These are phyloP conservation scores for Etia nguti DNA, from an alignment of 2,113 vertebrate species.

Conservation along the genomic window DNA sequence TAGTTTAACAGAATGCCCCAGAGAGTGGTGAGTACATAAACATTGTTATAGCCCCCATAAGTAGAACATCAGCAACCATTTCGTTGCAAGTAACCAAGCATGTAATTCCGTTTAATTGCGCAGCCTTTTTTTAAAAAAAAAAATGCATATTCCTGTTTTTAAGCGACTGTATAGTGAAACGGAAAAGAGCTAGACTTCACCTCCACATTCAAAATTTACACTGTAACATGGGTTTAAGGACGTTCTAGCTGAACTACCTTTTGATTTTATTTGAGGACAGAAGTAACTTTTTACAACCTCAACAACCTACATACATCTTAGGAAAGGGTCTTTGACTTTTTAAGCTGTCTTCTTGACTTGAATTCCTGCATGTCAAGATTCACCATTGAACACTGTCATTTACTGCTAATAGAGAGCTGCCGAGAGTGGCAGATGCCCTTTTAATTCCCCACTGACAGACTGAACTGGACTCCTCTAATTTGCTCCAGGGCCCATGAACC, in stretches of 20 bases:
- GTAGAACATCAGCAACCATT: not conserved
- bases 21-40: not conserved
- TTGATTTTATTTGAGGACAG: not conserved
- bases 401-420: conserved; percentile 77
- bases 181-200: not conserved
- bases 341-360: not conserved
- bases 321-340: not conserved
- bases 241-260: not conserved
- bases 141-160: not conserved
- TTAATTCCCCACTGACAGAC: conserved; percentile 82
- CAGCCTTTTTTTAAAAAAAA: too few relatives aligned
- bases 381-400: conserved; percentile 69
- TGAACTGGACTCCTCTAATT: conserved; percentile 79
- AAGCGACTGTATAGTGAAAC: not conserved
- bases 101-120: not conserved
- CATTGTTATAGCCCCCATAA: not conserved
- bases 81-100: not conserved
- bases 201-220: not conserved
- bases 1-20: not conserved
- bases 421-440: conserved; percentile 77
- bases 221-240: not conserved
- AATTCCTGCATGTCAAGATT: not conserved
- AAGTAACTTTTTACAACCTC: not conserved
- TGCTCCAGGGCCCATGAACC: conserved; percentile 75
- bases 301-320: not conserved